These are phyloP conservation scores for Drosophila conformis DNA, from an alignment of 2,888 invertebrate species.

Conservation along the genomic window DNA sequence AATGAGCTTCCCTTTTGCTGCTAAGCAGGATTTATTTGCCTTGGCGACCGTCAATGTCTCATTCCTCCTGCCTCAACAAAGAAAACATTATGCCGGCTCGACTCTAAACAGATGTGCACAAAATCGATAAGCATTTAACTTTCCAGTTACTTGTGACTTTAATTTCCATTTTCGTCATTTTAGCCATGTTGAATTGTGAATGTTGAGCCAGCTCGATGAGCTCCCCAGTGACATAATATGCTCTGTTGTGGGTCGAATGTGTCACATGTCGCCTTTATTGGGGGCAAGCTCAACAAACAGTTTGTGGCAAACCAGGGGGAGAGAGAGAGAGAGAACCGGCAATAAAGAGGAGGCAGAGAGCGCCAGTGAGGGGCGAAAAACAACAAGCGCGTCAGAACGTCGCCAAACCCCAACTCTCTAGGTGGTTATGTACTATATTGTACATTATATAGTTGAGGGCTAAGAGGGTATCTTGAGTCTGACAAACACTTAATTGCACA, in stretches of 20 bases:
- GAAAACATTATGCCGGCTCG: slow-evolving; percentile 39
- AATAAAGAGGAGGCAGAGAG: not conserved
- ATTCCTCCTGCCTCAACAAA: slow-evolving; percentile 67
- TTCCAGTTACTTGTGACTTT: slow-evolving; percentile 55
- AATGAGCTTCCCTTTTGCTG: slow-evolving; percentile 39
- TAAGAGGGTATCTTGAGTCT: slow-evolving; percentile 14
- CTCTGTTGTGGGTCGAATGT: slow-evolving; percentile 47
- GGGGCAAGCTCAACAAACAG: slow-evolving; percentile 15
- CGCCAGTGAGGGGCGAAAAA: slow-evolving; percentile 5
- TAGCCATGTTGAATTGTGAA: slow-evolving; percentile 18
- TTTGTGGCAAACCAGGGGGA: not conserved
- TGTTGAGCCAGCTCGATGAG: slow-evolving; percentile 8
- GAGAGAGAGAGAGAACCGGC: not conserved
- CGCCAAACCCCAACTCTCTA: slow-evolving; percentile 55
- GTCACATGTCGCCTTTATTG: slow-evolving; percentile 46
- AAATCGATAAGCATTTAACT: slow-evolving; percentile 69
- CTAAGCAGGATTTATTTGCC: not conserved
- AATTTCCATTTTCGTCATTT: slow-evolving; percentile 50
- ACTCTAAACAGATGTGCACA: slow-evolving; percentile 35
- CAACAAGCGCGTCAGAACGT: slow-evolving; percentile 48
- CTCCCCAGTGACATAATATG: slow-evolving; percentile 65
- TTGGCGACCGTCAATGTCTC: slow-evolving; percentile 20
- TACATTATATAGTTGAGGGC: not conserved
- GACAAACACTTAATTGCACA: slow-evolving; percentile 1
- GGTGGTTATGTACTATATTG: slow-evolving; percentile 7